phyloP scores from a whole-genome alignment of 2,888 invertebrate genomes.

The Anagyrus pseudococci region DNA sequence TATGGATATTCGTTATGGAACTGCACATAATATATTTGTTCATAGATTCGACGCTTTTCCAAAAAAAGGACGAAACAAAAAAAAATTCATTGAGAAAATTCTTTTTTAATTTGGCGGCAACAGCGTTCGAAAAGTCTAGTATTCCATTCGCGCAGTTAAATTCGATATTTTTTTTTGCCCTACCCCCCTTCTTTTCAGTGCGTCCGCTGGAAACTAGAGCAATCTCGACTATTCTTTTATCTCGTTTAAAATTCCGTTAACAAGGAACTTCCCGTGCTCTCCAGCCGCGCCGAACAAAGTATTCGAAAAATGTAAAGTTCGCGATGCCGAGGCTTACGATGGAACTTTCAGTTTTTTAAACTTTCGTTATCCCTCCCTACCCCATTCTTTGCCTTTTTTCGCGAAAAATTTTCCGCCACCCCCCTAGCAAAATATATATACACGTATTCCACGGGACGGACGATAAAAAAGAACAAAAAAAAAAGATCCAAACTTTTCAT shows the following conservation, averaged over 20 bases:
- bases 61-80: too few relatives aligned
- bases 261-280: not conserved
- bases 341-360: not conserved
- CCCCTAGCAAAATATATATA: too few relatives aligned
- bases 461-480: not conserved
- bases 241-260: not conserved
- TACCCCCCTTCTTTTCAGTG: too few relatives aligned
- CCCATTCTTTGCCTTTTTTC: not conserved
- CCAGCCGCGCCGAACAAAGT: not conserved
- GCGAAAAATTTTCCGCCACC: not conserved
- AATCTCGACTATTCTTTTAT: slow-evolving; percentile 2
- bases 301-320: slow-evolving; percentile 21
- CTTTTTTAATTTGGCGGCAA: too few relatives aligned
- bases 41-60: too few relatives aligned
- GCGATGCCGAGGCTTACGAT: not conserved
- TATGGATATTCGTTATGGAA: too few relatives aligned
- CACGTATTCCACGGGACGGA: too few relatives aligned
- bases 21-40: too few relatives aligned
- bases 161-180: too few relatives aligned
- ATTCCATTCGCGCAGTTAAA: too few relatives aligned
- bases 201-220: not conserved
- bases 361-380: not conserved
- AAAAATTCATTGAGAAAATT: too few relatives aligned
- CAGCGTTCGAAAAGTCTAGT: too few relatives aligned
- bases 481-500: not conserved